Base-by-base conservation (phyloP, 2,888 invertebrate species). In the Frankliniella intonsa region DNA sequence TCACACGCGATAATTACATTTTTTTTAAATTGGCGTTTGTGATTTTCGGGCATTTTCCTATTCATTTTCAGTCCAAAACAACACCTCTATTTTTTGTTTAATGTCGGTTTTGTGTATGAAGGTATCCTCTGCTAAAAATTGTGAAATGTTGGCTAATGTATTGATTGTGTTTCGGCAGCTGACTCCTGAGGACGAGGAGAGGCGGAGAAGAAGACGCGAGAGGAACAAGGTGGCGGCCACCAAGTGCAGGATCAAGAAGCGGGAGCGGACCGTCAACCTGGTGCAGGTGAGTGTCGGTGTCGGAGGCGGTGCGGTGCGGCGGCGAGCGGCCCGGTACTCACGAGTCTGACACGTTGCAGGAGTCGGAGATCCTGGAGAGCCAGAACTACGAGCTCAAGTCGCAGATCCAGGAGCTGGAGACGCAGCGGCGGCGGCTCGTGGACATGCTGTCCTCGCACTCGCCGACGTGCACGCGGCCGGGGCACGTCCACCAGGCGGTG, bases 201-300 rank as follows among this genome's bases (percentile, higher is more conserved):
- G 97, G 62, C 91, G 97, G 83, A 90, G 94, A 83, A 91, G 96
- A 83, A 90, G 97, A 86, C 92, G 97, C 86, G 97, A 97, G 88
- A 91, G 97, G 85, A 97, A 97, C 88, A 97, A 97, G 90, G 95
- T 97, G 84, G 97, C 97, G 81, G 97, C 97, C 83, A 97, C 97
- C 17, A 97, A 97, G 88, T 97, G 97, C 87, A 92, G 97, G 85
- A 92, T 97, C 90, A 97, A 97, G 91, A 97, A 97, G 88, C 93
- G 97, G 69, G 96, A 96, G 87, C 92, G 95, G 84, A 96, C 96
- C 1, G 93, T 93, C 85, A 95, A 95, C 87, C 89, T 97, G 85
- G 94, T 96, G 85, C 93, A 93, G 84, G 88, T 88, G 84, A 84
- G 85, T 83, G 49, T 81, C 22, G 80, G 27, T 17, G 50, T 76